phyloP scores from a whole-genome alignment of 2,797 vertebrate genomes.

The Podargus strigoides region DNA sequence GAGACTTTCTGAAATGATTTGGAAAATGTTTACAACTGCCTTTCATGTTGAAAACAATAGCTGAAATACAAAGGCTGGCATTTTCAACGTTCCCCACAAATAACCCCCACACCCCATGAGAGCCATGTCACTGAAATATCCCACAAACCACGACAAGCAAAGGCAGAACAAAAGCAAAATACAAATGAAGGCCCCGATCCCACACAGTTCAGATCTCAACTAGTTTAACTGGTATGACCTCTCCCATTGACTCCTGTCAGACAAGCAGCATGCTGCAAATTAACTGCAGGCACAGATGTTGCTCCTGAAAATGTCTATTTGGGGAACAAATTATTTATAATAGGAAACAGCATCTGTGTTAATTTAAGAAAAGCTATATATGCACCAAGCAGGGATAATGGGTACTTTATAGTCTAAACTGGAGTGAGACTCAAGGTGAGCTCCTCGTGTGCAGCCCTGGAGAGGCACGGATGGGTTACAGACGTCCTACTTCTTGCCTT shows the following conservation, averaged over 20 bases:
- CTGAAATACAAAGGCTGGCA: not conserved
- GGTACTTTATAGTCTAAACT: not conserved
- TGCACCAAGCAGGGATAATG: not conserved
- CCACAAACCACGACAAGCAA: not conserved
- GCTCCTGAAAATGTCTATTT: constrained; percentile 27
- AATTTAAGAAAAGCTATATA: not conserved
- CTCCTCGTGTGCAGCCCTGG: rapidly evolving
- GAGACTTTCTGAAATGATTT: not conserved
- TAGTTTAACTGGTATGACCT: not conserved
- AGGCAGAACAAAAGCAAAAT: not conserved
- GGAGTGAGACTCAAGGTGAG: not conserved
- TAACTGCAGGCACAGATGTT: constrained; percentile 9
- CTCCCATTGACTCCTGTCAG: not conserved
- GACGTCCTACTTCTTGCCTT: not conserved
- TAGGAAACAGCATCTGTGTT: constrained; percentile 13
- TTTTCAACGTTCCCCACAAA: not conserved
- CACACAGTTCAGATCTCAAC: not conserved
- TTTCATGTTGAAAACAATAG: not conserved
- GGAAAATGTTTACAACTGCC: not conserved
- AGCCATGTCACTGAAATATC: not conserved
- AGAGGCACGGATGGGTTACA: not conserved
- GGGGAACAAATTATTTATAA: constrained; percentile 27
- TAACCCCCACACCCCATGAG: rapidly evolving
- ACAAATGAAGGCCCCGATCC: not conserved
- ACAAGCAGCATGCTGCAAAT: not conserved